phyloP scores from a whole-genome alignment of 2,797 vertebrate genomes.

The Cyprinella venusta region DNA sequence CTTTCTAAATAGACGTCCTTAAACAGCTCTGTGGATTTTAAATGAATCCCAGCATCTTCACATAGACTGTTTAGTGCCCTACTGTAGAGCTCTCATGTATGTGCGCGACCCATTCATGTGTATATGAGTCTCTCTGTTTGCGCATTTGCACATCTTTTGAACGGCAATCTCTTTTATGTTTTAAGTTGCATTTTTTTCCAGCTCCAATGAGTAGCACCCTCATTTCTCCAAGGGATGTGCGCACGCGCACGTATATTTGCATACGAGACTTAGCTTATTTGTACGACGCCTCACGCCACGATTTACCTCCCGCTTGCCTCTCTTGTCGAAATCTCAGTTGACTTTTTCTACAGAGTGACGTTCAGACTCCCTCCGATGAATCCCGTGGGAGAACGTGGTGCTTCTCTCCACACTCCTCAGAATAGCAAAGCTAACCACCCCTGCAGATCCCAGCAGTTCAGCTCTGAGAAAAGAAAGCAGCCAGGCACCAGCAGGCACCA shows the following conservation, averaged over 20 bases:
- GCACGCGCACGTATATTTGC: constrained; percentile 4
- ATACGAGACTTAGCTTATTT: constrained; percentile 21
- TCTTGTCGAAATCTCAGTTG: constrained; percentile 44
- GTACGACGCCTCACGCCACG: neutral
- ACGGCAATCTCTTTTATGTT: constrained; percentile 33
- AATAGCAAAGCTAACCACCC: constrained; percentile 51
- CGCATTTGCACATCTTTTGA: constrained; percentile 48
- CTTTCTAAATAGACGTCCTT: constrained; percentile 33
- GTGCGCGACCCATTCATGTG: constrained; percentile 34
- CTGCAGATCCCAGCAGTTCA: constrained; percentile 39
- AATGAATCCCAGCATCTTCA: constrained; percentile 40
- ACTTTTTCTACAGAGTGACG: constrained; percentile 42
- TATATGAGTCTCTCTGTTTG: constrained; percentile 34
- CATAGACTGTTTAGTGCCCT: constrained; percentile 18
- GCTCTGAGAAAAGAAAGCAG: constrained; percentile 33
- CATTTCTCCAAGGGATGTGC: neutral
- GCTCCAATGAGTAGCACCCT: constrained; percentile 13
- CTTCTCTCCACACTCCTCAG: constrained; percentile 36
- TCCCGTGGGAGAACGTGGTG: constrained; percentile 42
- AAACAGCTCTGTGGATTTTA: constrained; percentile 40
- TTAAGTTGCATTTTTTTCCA: constrained; percentile 32
- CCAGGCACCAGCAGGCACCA: constrained; percentile 36
- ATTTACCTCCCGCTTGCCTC: constrained; percentile 36
- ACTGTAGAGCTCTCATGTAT: constrained; percentile 37
- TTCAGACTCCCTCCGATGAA: constrained; percentile 48